Conservation (phyloP, 2,113 vertebrate species). For the Alexandromys fortis region DNA sequence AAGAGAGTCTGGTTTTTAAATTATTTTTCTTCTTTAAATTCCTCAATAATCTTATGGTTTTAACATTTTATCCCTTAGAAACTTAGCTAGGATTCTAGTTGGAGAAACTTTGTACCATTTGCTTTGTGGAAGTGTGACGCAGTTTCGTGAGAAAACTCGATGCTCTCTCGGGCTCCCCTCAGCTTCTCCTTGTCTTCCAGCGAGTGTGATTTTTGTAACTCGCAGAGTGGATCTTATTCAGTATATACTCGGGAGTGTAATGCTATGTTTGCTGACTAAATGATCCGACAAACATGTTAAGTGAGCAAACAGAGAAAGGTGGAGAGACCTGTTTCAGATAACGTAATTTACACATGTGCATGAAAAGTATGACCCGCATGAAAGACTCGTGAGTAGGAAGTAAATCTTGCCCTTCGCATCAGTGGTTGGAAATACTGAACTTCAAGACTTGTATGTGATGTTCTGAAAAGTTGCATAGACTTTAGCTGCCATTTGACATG, state of each 20-base stretch:
- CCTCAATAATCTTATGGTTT: neutral
- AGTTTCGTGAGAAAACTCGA: constrained; percentile 36
- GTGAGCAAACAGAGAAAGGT: constrained; percentile 9
- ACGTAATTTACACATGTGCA: neutral
- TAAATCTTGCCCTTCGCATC: neutral
- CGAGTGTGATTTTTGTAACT: constrained; percentile 34
- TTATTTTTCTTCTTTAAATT: constrained; percentile 16
- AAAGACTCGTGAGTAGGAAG: constrained; percentile 19
- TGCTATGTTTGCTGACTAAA: neutral
- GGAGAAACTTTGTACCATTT: constrained; percentile 15
- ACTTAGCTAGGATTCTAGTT: neutral
- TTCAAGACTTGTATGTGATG: neutral
- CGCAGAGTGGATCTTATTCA: neutral
- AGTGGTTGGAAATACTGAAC: neutral
- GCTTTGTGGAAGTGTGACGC: neutral
- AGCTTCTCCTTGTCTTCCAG: neutral
- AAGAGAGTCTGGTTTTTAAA: neutral
- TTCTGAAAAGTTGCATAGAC: neutral
- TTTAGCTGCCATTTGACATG: neutral
- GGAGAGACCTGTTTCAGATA: neutral
- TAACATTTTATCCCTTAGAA: constrained; percentile 36
- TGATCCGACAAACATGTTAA: neutral
- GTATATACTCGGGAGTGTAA: neutral
- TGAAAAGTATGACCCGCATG: neutral
- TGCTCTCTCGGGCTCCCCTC: neutral